phyloP scores from a whole-genome alignment of 2,888 invertebrate species.

The Vanessa cardui region DNA sequence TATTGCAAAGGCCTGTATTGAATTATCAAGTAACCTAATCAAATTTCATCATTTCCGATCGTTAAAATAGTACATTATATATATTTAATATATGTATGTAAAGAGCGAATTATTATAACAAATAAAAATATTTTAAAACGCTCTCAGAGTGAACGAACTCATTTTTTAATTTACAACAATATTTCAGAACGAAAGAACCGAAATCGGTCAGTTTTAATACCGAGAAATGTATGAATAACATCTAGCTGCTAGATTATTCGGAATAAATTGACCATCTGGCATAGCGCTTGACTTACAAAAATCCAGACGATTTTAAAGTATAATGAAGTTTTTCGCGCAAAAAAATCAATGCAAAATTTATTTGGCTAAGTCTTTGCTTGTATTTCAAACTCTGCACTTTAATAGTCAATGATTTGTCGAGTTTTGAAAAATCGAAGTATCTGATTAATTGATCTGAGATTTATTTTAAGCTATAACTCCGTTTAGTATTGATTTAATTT shows the following conservation, averaged over 20 bases:
- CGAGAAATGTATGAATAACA: slow-evolving; percentile 19
- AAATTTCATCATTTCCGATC: neutral
- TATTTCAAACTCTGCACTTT: no score
- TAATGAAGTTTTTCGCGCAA: slow-evolving; percentile 44
- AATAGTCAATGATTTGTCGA: no score
- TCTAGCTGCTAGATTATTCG: slow-evolving; percentile 22
- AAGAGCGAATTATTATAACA: no score
- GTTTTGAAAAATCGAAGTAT: no score
- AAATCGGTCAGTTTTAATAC: neutral
- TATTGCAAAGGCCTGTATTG: no score
- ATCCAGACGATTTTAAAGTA: slow-evolving; percentile 48
- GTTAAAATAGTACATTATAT: no score
- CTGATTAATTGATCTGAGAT: no score
- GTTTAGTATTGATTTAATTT: no score
- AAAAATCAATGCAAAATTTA: slow-evolving; percentile 6
- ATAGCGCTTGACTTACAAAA: slow-evolving; percentile 50
- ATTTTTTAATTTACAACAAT: neutral
- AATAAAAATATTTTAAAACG: neutral
- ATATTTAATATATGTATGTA: no score
- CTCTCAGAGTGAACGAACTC: neutral
- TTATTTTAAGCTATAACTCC: no score
- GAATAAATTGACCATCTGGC: slow-evolving; percentile 45
- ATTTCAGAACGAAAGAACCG: neutral
- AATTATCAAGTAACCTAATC: no score
- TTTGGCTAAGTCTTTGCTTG: neutral